phyloP scores from a whole-genome alignment of 2,888 invertebrate genomes.

The Acronicta psi region DNA sequence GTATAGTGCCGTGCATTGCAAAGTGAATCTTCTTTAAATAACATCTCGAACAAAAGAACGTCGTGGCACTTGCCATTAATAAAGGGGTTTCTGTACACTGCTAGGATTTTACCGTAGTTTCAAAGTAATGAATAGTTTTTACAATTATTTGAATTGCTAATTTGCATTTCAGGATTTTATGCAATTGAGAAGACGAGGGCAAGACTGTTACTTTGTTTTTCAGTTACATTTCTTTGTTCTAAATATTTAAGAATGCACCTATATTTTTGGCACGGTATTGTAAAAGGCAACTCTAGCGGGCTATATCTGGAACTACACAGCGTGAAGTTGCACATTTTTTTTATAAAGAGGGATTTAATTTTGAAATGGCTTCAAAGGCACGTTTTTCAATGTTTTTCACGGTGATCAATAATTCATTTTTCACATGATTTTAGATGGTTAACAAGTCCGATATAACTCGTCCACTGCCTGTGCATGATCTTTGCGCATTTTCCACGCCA shows the following conservation, averaged over 20 bases:
- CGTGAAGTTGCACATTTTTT: not conserved
- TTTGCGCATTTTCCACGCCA: no score
- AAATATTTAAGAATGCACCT: not conserved
- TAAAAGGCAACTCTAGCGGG: not conserved
- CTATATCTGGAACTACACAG: not conserved
- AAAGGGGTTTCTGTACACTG: slow-evolving; percentile 15
- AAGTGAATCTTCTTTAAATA: slow-evolving; percentile 8
- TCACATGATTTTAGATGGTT: no score
- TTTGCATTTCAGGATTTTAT: slow-evolving; percentile 31
- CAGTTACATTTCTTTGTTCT: not conserved
- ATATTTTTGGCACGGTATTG: not conserved
- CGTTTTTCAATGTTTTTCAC: no score
- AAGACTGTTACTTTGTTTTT: not conserved
- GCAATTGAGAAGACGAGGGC: slow-evolving; percentile 4
- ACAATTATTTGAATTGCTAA: slow-evolving; percentile 34
- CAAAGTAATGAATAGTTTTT: slow-evolving; percentile 22
- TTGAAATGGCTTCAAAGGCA: not conserved
- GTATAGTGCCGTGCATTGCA: no score
- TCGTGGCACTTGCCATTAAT: slow-evolving; percentile 30
- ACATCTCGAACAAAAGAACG: slow-evolving; percentile 8
- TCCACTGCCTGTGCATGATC: no score
- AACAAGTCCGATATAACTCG: no score
- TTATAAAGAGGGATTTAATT: not conserved
- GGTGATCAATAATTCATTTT: no score
- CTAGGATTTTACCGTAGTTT: slow-evolving; percentile 8